Base-by-base conservation (phyloP, 2,113 vertebrate species). In the Alethe diademata region DNA sequence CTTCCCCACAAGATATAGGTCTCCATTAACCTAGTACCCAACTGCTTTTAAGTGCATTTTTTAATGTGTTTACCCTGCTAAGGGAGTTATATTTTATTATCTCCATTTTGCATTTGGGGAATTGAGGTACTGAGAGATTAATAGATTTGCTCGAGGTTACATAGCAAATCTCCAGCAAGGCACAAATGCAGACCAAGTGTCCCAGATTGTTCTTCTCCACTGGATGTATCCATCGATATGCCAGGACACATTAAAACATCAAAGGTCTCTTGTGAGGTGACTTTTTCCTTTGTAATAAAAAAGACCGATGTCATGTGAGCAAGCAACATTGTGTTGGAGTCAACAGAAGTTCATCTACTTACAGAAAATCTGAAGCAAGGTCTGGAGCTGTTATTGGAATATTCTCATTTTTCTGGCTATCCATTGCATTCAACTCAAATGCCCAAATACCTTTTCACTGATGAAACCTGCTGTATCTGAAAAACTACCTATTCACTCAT, bases 1-100 rank as follows among this genome's bases (percentile, higher is more conserved):
- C 94, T 97, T 96, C 88, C 94, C 93, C 93, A 96, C 95, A 96
- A 96, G 93, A 97, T 96, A 97, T 93, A 95, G 95, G 94, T 92
- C 90, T 96, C 94, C 94, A 96, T 96, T 96, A 96, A 96, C 93
- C 95, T 96, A 94, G 86, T 95, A 97, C 95, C 95, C 95, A 96
- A 96, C 79, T 90, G 93, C 93, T 96, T 96, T 95, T 84, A 97
- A 96, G 95, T 96, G 86, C 94, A 94, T 96, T 96, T 97, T 95
- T 96, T 93, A 93, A 94, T 95, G 90, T 97, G 93, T 97, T 96
- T 94, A 96, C 93, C 92, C 93, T 94, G 94, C 94, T 92, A 94
- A 96, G 92, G 94, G 93, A 97, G 95, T 95, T 95, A 93, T 94
- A 90, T 97, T 95, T 96, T 97, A 95, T 94, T 96, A 97, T 95